These are phyloP conservation scores for Dolichotis patagonum DNA, from an alignment of 2,113 vertebrate species.

Conservation along the genomic window DNA sequence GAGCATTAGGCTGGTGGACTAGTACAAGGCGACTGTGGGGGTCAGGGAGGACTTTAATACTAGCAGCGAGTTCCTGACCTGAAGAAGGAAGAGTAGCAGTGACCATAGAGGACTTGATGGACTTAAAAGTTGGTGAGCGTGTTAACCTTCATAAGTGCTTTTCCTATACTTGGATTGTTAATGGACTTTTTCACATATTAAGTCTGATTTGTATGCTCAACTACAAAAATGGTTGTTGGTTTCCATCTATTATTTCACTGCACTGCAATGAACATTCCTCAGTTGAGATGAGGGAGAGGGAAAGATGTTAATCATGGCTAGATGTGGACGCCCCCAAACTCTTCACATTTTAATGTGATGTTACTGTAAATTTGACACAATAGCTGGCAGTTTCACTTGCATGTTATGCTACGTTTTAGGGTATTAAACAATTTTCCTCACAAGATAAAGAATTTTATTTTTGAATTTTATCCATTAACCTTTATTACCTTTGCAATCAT, in stretches of 20 bases:
- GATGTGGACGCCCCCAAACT: background rate
- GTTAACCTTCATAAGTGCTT: background rate
- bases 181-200: background rate
- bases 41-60: background rate
- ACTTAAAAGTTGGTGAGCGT: background rate
- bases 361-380: background rate
- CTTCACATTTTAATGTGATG: background rate
- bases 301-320: background rate
- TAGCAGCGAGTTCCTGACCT: background rate
- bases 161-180: background rate
- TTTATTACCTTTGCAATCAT: background rate
- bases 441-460: background rate
- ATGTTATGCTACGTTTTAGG: background rate
- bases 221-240: background rate
- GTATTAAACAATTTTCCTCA: background rate
- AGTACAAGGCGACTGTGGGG: background rate
- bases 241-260: background rate
- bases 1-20: background rate
- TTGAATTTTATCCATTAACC: background rate
- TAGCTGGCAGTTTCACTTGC: background rate
- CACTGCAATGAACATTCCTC: background rate
- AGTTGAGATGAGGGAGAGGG: background rate
- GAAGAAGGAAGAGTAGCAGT: background rate
- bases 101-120: background rate
- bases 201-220: background rate